Percentiles rank a stretch among this genome's conserved stretches.
Evolutionary conservation across 2,113 vertebrate genomes (phyloP).

Genomic region (Numida meleagris): DNA sequence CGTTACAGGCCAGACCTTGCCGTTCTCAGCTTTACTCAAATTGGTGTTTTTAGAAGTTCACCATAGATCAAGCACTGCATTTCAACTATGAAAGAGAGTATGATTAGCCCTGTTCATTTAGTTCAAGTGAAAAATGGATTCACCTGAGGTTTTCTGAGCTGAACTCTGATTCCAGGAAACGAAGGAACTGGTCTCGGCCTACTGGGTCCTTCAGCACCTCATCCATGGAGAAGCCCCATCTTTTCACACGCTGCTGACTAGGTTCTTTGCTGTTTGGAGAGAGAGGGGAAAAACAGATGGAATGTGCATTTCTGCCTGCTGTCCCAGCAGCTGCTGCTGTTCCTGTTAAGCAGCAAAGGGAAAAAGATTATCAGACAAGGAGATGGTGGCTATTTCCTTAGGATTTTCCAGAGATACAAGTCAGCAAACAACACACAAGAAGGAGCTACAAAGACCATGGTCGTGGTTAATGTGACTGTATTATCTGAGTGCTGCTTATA

Average conservation of each 20-base stretch:
- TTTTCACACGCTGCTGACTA: slow-evolving; percentile 92
- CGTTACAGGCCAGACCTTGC: background rate
- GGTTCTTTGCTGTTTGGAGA: slow-evolving; percentile 88
- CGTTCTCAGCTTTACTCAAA: background rate
- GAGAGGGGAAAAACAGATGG: slow-evolving; percentile 44
- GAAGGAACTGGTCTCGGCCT: slow-evolving; percentile 91
- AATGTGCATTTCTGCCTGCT: slow-evolving; percentile 40
- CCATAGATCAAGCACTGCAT: background rate
- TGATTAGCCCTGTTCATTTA: background rate
- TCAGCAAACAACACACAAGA: background rate
- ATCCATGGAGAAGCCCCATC: slow-evolving; percentile 94
- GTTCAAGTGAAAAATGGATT: slow-evolving; percentile 29
- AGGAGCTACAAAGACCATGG: background rate
- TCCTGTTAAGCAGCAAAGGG: slow-evolving; percentile 28
- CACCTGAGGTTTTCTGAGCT: slow-evolving; percentile 97
- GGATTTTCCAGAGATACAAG: background rate
- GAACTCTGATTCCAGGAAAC: slow-evolving; percentile 97
- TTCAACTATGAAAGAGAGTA: background rate
- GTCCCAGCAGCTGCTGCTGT: background rate
- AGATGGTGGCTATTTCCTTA: background rate
- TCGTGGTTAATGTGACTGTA: background rate
- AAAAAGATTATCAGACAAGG: background rate
- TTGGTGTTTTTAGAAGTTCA: background rate
- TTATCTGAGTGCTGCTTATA: background rate
- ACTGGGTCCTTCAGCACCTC: slow-evolving; percentile 92